A percentile compares a stretch with the other conserved stretches of the same genome.
Evolutionary conservation across 2,888 invertebrate genomes (phyloP).

Genomic region (Dinocampus coccinellae): DNA sequence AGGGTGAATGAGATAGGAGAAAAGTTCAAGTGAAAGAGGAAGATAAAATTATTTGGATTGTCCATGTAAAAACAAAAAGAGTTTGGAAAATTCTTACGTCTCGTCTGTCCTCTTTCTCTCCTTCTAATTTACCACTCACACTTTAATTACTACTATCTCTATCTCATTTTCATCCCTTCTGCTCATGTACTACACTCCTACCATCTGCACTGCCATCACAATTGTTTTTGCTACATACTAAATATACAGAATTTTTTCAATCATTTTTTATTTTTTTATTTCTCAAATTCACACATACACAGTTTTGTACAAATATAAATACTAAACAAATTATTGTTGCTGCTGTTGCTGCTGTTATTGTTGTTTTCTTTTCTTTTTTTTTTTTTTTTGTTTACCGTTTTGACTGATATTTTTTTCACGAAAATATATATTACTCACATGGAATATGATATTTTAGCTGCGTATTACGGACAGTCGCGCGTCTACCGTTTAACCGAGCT

Average conservation of each 20-base stretch:
- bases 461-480: slow-evolving; percentile 24
- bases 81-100: slow-evolving; percentile 11
- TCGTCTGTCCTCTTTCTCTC: background rate
- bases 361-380: too few relatives aligned
- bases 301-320: too few relatives aligned
- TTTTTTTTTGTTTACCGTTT: too few relatives aligned
- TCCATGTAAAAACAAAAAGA: background rate
- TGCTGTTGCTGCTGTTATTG: too few relatives aligned
- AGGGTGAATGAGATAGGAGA: background rate
- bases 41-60: background rate
- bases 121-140: background rate
- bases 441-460: too few relatives aligned
- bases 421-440: background rate
- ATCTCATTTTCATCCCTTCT: background rate
- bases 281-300: slow-evolving; percentile 5
- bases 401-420: background rate
- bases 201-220: background rate
- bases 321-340: too few relatives aligned
- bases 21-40: background rate
- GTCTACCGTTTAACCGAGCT: slow-evolving; percentile 50
- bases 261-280: slow-evolving; percentile 23
- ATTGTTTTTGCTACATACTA: background rate
- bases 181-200: background rate
- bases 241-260: slow-evolving; percentile 22
- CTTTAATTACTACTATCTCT: too few relatives aligned